Percentiles rank a stretch among this genome's conserved stretches.
These are phyloP conservation scores for Nannoperca australis DNA, from an alignment of 2,797 vertebrate genomes.

Conservation along the genomic window DNA sequence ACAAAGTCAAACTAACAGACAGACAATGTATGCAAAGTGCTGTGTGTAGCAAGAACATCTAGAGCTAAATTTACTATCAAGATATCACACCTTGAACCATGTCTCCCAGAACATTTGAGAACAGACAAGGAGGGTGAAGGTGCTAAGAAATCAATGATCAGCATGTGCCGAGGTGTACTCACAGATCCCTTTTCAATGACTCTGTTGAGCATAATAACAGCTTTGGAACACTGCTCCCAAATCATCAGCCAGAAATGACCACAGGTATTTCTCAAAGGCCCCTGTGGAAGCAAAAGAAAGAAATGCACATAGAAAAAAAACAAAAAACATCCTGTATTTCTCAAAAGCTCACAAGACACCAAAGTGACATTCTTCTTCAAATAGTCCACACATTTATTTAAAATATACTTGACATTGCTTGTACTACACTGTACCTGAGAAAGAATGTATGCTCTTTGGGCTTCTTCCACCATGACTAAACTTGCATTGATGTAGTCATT, in stretches of 20 bases:
- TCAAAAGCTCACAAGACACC: not conserved
- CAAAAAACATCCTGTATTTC: not conserved
- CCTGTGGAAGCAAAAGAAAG: constrained; percentile 81
- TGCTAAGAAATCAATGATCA: not conserved
- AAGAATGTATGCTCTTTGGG: constrained; percentile 94
- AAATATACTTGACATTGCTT: not conserved
- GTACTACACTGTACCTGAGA: constrained; percentile 88
- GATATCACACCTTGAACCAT: not conserved
- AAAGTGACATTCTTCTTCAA: not conserved
- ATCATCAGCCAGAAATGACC: constrained; percentile 99
- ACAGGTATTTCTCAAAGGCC: constrained; percentile 96
- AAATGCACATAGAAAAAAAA: not conserved
- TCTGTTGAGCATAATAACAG: constrained; percentile 98
- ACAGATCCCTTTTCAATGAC: constrained; percentile 97
- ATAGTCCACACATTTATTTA: not conserved
- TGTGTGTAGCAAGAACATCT: not conserved
- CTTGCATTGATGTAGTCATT: constrained; percentile 99
- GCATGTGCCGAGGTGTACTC: constrained; percentile 76
- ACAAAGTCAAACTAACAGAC: not conserved
- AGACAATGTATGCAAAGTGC: not conserved
- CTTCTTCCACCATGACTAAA: constrained; percentile 92
- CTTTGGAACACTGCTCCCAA: constrained; percentile 96
- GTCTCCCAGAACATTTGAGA: not conserved
- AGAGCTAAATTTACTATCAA: not conserved
- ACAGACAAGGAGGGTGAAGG: no score